phyloP scores from a whole-genome alignment of 2,888 invertebrate species.

The Hyposoter dolosus region DNA sequence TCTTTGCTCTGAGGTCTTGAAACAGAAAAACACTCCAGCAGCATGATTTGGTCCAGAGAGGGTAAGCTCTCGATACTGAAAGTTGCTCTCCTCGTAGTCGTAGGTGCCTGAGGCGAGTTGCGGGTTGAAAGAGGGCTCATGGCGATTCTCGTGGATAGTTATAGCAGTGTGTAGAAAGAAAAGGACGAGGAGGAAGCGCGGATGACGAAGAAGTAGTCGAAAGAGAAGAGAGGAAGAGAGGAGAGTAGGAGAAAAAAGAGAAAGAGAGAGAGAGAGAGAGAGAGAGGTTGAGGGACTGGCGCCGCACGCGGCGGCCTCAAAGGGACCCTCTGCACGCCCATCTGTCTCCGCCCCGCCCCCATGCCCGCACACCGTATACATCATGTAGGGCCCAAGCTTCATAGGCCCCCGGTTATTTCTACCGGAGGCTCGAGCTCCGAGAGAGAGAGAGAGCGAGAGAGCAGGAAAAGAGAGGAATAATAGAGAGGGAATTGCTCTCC shows the following conservation, averaged over 20 bases:
- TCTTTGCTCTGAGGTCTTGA: not conserved
- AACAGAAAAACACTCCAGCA: not conserved
- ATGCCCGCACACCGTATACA: conserved; percentile 83
- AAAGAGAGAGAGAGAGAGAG: conserved; percentile 62
- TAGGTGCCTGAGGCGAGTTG: conserved; percentile 44
- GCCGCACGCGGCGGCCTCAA: conserved; percentile 85
- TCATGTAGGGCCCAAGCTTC: conserved; percentile 75
- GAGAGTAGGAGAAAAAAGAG: conserved; percentile 26
- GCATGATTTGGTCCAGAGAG: not conserved
- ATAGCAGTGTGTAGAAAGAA: conserved; percentile 13
- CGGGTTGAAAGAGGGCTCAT: conserved; percentile 51
- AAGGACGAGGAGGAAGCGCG: conserved; percentile 18
- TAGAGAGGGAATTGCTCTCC: conserved; percentile 29
- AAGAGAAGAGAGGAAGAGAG: conserved; percentile 2
- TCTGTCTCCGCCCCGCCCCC: conserved; percentile 85
- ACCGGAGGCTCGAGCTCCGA: conserved; percentile 48
- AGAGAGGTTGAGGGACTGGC: conserved; percentile 78
- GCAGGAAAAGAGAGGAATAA: conserved; percentile 27
- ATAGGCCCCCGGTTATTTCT: conserved; percentile 63
- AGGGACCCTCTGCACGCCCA: conserved; percentile 84
- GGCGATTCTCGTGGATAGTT: conserved; percentile 27
- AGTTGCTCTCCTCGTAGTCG: conserved; percentile 17
- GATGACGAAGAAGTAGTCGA: conserved; percentile 37
- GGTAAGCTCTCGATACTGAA: conserved; percentile 32
- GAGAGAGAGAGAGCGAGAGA: conserved; percentile 27